These are phyloP conservation scores for Notospermus geniculatus DNA, from an alignment of 1,140 invertebrate genomes.

Conservation along the genomic window DNA sequence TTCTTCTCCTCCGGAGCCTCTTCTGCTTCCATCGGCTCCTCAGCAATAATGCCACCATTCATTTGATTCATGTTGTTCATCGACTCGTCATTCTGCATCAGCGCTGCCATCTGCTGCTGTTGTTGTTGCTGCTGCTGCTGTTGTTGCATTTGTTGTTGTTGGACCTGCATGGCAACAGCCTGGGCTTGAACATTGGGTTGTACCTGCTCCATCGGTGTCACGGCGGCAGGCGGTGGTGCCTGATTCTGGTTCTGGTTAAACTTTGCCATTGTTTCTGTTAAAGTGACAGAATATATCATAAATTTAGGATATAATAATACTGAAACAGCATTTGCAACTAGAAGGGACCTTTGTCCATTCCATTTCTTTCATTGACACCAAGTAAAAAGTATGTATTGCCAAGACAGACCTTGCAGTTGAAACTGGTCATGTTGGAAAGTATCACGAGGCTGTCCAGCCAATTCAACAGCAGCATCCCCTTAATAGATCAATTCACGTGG, in stretches of 20 bases:
- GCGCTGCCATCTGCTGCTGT: neutral
- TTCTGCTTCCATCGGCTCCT: slow-evolving; percentile 32
- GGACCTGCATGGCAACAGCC: neutral
- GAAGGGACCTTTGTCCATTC: too few relatives aligned
- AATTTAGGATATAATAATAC: too few relatives aligned
- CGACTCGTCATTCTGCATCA: neutral
- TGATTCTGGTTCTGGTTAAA: slow-evolving; percentile 32
- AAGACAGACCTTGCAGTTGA: too few relatives aligned
- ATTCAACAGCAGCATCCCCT: too few relatives aligned
- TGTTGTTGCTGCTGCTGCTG: neutral
- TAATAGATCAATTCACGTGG: too few relatives aligned
- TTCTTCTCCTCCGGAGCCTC: slow-evolving; percentile 24
- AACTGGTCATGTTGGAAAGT: too few relatives aligned
- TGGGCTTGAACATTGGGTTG: slow-evolving; percentile 13
- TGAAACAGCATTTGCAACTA: too few relatives aligned
- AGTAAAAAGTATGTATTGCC: too few relatives aligned
- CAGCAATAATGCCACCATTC: slow-evolving; percentile 21
- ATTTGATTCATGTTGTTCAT: slow-evolving; percentile 17
- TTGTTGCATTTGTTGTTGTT: neutral
- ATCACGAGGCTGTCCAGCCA: too few relatives aligned
- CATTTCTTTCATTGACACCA: too few relatives aligned
- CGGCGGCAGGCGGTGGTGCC: slow-evolving; percentile 53
- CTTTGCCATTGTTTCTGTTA: slow-evolving; percentile 60
- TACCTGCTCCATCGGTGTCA: slow-evolving; percentile 57
- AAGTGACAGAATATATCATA: slow-evolving; percentile 1